These are phyloP conservation scores for Polymixis flavicincta DNA, from an alignment of 2,888 invertebrate species.

Conservation along the genomic window DNA sequence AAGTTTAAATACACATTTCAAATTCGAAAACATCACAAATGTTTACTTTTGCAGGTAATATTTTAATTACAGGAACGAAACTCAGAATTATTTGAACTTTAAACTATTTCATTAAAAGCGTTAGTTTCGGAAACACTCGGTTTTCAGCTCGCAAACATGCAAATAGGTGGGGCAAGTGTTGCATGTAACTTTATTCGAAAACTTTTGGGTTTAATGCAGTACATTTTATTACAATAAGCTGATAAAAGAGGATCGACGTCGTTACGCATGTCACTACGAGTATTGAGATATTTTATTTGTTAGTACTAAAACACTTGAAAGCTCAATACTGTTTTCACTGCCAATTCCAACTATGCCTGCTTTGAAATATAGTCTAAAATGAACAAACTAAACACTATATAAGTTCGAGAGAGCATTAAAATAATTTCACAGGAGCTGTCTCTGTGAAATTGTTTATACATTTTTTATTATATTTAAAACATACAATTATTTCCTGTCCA, in stretches of 20 bases:
- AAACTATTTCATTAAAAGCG: constrained; percentile 20
- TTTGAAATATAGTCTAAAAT: background rate
- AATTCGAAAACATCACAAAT: background rate
- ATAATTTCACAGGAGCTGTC: background rate
- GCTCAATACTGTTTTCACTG: too few relatives aligned
- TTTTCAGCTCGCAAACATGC: constrained; percentile 25
- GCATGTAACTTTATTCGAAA: background rate
- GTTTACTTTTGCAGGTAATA: constrained; percentile 3
- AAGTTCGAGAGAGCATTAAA: background rate
- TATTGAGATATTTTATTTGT: background rate
- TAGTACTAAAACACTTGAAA: background rate
- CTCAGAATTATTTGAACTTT: background rate
- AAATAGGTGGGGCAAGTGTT: constrained; percentile 2
- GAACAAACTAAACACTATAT: background rate
- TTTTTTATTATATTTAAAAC: background rate
- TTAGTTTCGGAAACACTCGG: background rate
- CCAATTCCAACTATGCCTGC: background rate
- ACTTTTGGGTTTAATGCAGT: background rate
- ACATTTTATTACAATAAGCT: background rate
- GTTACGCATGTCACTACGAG: background rate
- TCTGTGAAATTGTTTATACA: background rate
- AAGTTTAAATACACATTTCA: background rate
- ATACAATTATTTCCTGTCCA: background rate
- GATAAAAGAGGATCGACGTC: background rate
- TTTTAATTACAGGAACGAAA: constrained; percentile 22